Evolutionary conservation across 1,140 invertebrate species (phyloP), one percentile per base, ranked within the genome.

Genomic region (Samia ricini): DNA sequence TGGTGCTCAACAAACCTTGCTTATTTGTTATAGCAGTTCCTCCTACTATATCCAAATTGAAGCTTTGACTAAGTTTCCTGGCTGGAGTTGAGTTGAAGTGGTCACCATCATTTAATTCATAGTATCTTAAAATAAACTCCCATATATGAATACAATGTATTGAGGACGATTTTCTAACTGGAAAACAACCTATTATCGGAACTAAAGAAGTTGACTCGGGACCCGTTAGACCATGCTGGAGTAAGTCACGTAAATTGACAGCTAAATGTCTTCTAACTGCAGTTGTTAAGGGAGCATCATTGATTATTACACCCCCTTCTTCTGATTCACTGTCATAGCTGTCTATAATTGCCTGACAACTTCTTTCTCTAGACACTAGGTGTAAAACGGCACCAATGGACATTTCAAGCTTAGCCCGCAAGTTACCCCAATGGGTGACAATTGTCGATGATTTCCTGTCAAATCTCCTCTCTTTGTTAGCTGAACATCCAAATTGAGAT

Each of bases 21-120:
- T 99, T 99, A 63, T 97, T 95, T 19, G 97, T 98, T 23, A 96
- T 93, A 42, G 95, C 93, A 54, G 94, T 95, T 0, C 95, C 95
- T 18, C 96, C 96, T 24, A 97, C 95, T 69, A 99, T 96, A 88
- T 99, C 97, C 75, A 99, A 92, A 84, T 98, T 98, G 84, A 99
- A 99, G 81, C 98, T 99, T 87, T 99, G 96, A 8, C 98, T 99
- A n/a, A 99, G 90, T 87, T 97, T 98, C 70, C 98, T 93, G 6
- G 97, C 97, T 2, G 98, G 98, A 54, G 97, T 98, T 33, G 98
- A 96, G 86, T 98, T 99, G 70, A 97, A 99, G 66, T 95, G 94
- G 19, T 90, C 87, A 21, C 87, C 87, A 72, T 90, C 84, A 68
- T 90, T 90, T 10, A 88, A 57, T 8, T 90, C 84, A 78, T 90